Evolutionary conservation across 2,888 invertebrate genomes (phyloP).

Genomic region (Dioctria linearis): DNA sequence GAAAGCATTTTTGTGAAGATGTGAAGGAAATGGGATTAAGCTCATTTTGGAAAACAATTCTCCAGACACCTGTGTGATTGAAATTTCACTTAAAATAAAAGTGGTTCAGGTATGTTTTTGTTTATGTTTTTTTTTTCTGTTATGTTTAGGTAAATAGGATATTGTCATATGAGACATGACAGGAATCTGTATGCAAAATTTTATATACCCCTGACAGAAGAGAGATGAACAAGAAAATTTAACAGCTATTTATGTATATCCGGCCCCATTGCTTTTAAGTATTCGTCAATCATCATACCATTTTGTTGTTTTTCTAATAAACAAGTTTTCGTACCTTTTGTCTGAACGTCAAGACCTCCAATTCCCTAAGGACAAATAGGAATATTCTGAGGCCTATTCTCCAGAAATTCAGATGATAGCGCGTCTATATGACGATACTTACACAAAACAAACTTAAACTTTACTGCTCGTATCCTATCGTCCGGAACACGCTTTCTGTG

Average conservation of each 20-base stretch:
- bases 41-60: conserved; percentile 43
- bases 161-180: conserved; percentile 2
- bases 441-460: background rate
- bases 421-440: background rate
- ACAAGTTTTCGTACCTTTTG: conserved; percentile 20
- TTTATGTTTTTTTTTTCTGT: conserved; percentile 4
- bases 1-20: background rate
- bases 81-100: conserved; percentile 16
- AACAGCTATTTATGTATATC: background rate
- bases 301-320: conserved; percentile 1
- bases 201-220: conserved; percentile 10
- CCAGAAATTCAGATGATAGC: background rate
- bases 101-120: background rate
- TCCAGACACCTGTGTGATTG: conserved; percentile 49
- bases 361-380: conserved; percentile 19
- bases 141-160: conserved; percentile 20
- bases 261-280: background rate
- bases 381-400: conserved; percentile 2
- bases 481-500: conserved; percentile 2
- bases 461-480: background rate
- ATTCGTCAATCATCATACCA: conserved; percentile 10
- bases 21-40: conserved; percentile 25
- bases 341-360: conserved; percentile 3
- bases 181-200: conserved; percentile 30
- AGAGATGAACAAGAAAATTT: background rate